Evolutionary conservation across 2,888 invertebrate genomes (phyloP), one percentile per base, ranked within the genome.

Genomic region (Sinelater perroti): DNA sequence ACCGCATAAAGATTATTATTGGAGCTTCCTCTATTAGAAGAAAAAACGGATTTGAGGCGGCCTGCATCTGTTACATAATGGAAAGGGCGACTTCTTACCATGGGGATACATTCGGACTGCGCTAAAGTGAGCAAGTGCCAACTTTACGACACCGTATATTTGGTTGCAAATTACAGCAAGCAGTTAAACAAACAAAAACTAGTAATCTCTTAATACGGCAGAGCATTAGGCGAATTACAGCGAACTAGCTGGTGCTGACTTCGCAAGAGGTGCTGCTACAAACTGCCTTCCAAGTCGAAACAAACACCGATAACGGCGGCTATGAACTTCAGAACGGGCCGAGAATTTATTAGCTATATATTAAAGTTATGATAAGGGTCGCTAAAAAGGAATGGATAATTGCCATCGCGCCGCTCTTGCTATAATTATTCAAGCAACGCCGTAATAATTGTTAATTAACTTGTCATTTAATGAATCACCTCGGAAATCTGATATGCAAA

Each of bases 1-100:
- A 44, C 21, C 42, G 17, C 31, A 52, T 52, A 52, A 52, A 51
- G 44, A 52, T 52, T 52, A 52, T 52, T 52, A 44, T 52, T 52
- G 31, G 52, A 44, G 52, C 31, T 26, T 30, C 31, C 40, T 52
- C 52, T 52, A 52, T 42, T 52, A 33, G 30, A 16, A 16, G 30
- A 26, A 49, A 35, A 14, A 44, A 28, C 30, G 38, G 26, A 49
- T 36, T 13, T 17, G 30, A 16, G 30, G 40, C 13, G 11, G 24
- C 14, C 26, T 24, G 26, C 14, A 40, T 24, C 40, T 40, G 40
- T 40, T 40, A 40, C 16, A 38, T 28, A 28, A 50, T 50, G 18
- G n/a, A 50, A 24, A 5, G 40, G 18, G 18, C 18, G 36, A n/a
- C n/a, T n/a, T n/a, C n/a, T n/a, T n/a, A n/a, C n/a, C n/a, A n/a